These are phyloP conservation scores for Microcebus griseorufus DNA, from an alignment of 2,113 vertebrate species.

Conservation along the genomic window DNA sequence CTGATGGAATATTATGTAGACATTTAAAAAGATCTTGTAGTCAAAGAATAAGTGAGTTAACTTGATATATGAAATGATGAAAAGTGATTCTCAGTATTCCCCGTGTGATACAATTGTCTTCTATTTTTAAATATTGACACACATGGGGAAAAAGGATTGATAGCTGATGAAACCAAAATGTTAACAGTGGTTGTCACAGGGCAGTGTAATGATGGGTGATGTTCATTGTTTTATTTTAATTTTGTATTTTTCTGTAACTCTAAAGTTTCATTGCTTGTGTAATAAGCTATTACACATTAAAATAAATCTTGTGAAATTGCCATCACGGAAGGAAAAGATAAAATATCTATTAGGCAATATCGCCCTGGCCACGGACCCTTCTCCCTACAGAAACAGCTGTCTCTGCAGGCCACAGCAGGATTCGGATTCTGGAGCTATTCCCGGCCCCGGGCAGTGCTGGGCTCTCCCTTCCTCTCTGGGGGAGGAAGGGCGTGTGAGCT, in stretches of 20 bases:
- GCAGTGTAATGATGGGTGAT: too few species aligned
- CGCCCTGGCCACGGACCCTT: not conserved
- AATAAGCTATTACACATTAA: not conserved
- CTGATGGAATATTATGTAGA: rapidly evolving
- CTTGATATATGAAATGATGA: not conserved
- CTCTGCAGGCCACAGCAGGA: constrained; percentile 47
- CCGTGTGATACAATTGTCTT: not conserved
- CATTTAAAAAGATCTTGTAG: not conserved
- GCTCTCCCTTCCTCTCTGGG: constrained; percentile 25
- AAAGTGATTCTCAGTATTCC: not conserved
- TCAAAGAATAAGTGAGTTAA: not conserved
- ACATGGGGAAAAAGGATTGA: not conserved
- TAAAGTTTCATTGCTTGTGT: not conserved
- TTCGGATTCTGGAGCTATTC: constrained; percentile 65
- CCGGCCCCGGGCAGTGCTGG: constrained; percentile 33
- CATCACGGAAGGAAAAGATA: not conserved
- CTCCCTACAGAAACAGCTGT: not conserved
- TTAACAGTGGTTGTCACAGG: not conserved
- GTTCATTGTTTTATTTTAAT: not conserved
- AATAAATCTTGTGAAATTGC: not conserved
- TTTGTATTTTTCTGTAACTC: not conserved
- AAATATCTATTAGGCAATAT: not conserved
- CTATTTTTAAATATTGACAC: not conserved
- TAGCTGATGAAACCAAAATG: not conserved
- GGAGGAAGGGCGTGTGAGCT: constrained; percentile 57